A percentile compares a stretch with the other conserved stretches of the same genome.
phyloP scores from a whole-genome alignment of 2,797 vertebrate genomes.

The Eulemur mongoz region DNA sequence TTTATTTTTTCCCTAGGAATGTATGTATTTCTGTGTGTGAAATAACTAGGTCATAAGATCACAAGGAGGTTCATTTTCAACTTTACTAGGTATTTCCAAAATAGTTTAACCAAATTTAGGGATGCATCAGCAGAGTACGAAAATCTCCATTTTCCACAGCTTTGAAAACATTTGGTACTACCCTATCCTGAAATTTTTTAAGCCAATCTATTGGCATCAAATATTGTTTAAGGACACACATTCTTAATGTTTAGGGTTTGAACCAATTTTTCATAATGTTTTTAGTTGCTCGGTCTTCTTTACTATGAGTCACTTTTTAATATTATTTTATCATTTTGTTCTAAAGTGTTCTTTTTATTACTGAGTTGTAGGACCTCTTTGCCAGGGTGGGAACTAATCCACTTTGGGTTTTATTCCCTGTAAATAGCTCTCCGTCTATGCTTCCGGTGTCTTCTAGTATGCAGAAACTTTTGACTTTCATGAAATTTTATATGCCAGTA shows the following conservation, averaged over 20 bases:
- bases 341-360: not conserved
- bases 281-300: not conserved
- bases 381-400: not conserved
- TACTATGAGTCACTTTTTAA: not conserved
- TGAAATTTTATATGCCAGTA: rapidly evolving
- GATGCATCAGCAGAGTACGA: not conserved
- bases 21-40: not conserved
- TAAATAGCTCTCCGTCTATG: rapidly evolving
- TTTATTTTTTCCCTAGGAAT: not conserved
- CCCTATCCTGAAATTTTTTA: not conserved
- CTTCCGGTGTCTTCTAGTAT: rapidly evolving
- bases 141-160: not conserved
- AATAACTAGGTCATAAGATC: too few species aligned
- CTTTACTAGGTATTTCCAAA: not conserved
- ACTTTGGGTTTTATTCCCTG: not conserved
- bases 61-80: not conserved
- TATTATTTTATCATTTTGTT: not conserved
- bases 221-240: rapidly evolving
- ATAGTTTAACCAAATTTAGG: not conserved
- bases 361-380: not conserved
- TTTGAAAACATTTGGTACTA: not conserved
- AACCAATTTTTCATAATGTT: not conserved
- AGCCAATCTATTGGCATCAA: not conserved
- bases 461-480: too few species aligned
- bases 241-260: not conserved